Evolutionary conservation across 1,140 invertebrate species (phyloP).

Genomic region (Papilio aristodemus): DNA sequence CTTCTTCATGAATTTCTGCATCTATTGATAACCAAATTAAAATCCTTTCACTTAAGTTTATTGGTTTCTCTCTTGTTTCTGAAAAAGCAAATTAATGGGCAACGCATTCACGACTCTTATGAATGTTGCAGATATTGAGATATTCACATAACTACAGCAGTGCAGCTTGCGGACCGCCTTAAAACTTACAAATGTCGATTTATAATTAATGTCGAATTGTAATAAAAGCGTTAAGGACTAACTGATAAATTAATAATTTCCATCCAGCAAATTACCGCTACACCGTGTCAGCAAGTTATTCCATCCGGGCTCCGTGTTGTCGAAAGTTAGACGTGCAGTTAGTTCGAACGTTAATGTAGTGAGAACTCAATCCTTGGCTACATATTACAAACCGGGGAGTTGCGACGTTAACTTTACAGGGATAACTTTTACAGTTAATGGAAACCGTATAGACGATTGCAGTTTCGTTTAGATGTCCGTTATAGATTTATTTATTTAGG

Average conservation of each 20-base stretch:
- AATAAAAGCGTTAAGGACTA: not conserved
- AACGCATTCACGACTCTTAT: too few relatives aligned
- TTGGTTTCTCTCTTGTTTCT: too few relatives aligned
- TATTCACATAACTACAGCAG: too few relatives aligned
- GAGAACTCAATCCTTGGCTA: conserved; percentile 7
- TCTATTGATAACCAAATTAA: too few relatives aligned
- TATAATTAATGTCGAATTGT: not conserved
- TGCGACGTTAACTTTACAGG: not conserved
- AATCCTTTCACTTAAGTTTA: too few relatives aligned
- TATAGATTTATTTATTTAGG: too few relatives aligned
- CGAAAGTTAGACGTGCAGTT: conserved; percentile 25
- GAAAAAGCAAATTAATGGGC: too few relatives aligned
- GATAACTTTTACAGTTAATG: not conserved
- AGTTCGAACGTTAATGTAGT: conserved; percentile 22
- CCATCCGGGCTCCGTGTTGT: not conserved
- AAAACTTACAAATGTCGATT: too few relatives aligned
- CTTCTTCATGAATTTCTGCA: too few relatives aligned
- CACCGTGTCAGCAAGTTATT: conserved; percentile 13
- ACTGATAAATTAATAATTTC: not conserved
- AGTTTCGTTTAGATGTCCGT: not conserved
- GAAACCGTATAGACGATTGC: not conserved
- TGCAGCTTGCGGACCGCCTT: too few relatives aligned
- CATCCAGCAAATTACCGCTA: not conserved
- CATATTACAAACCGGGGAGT: not conserved
- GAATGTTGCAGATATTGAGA: too few relatives aligned